Base-by-base conservation (phyloP, 2,888 invertebrate species). In the Agrochola lychnidis region DNA sequence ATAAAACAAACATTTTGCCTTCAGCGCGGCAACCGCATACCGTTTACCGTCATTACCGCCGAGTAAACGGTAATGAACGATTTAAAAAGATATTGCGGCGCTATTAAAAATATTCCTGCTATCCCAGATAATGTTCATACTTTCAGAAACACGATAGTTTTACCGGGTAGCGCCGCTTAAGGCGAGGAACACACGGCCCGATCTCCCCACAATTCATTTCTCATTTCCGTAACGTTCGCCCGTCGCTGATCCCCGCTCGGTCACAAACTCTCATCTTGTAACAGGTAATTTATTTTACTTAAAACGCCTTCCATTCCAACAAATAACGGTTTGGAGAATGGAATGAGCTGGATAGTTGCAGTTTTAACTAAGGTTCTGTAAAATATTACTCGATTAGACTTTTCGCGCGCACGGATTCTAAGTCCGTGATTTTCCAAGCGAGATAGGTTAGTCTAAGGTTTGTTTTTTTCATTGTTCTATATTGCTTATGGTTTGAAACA, bases 241-340 rank as follows among this genome's bases (percentile, higher is more conserved):
- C 82, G 87, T 79, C 73, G 76, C 88, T 91, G 92, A 92, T 93
- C 92, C 91, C 80, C 86, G 89, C 88, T 91, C 88, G 91, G 90
- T 91, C 91, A 91, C 92, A 89, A 90, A 89, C 90, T 89, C 90
- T 89, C 90, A 90, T 91, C 90, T 91, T 89, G 91, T 91, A 92
- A 90, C 92, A 93, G 92, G 93, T 93, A 90, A 93, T 93, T 92
- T 93, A 90, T 93, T 93, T 93, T 90, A 91, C 92, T 92, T 92
- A 92, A 91, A 93, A 92, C 87, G 90, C 89, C 88, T 91, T 91
- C 89, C 89, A 90, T 90, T 91, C 89, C 88, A 90, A 89, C 91
- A 91, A 93, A 93, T 92, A 92, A 91, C 89, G 88, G 88, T 90
- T 91, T 87, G 79, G 84, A 87, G 79, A 86, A 87, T 81, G 71